Conservation (phyloP, 1,140 invertebrate genomes). For the Sweltsa coloradensis region DNA sequence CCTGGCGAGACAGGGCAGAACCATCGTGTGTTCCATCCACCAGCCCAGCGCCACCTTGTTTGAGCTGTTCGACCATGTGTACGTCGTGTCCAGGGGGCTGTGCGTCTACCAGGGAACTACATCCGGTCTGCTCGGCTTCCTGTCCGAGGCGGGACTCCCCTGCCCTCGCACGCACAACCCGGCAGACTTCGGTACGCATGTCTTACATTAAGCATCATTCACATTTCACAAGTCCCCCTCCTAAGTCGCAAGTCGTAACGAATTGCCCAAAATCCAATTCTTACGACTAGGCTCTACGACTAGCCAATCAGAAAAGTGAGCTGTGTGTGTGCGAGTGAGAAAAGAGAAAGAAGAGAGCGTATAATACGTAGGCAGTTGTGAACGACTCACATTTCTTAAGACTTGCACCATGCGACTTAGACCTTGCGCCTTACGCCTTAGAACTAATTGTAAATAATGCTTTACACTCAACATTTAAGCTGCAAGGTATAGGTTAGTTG, state of each 20-base stretch:
- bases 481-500: too few relatives aligned
- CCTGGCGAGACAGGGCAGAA: conserved; percentile 52
- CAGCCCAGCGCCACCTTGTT: conserved; percentile 73
- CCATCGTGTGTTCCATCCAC: conserved; percentile 72
- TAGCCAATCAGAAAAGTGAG: neutral
- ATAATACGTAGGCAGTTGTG: neutral
- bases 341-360: neutral
- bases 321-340: neutral
- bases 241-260: neutral
- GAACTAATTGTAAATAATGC: too few relatives aligned
- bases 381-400: neutral
- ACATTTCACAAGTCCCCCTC: neutral
- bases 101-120: conserved; percentile 42
- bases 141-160: conserved; percentile 15
- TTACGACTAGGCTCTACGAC: neutral
- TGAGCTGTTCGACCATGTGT: conserved; percentile 58
- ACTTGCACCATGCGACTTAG: too few relatives aligned
- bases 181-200: conserved; percentile 25
- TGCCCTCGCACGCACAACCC: conserved; percentile 23
- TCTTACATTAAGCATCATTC: neutral
- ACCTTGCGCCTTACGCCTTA: too few relatives aligned
- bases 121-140: conserved; percentile 38
- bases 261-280: neutral
- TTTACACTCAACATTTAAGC: too few relatives aligned
- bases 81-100: conserved; percentile 41